phyloP scores from a whole-genome alignment of 2,113 vertebrate species.

The Talpa occidentalis region DNA sequence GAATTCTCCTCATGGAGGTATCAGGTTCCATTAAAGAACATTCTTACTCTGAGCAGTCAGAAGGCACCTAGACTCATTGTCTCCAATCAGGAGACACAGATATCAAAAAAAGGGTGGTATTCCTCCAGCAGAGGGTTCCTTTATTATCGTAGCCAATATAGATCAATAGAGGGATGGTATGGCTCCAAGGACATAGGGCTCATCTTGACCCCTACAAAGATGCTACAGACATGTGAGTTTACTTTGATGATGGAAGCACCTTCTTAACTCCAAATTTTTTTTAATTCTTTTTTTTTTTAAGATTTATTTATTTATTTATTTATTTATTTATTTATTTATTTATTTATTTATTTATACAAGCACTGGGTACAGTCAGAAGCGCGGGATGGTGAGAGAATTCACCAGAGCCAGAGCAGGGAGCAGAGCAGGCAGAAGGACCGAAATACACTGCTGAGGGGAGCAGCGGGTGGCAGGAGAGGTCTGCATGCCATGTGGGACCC shows the following conservation, averaged over 20 bases:
- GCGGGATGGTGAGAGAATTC: too few relatives aligned
- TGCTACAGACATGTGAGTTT: not conserved
- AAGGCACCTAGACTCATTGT: not conserved
- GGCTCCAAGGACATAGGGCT: not conserved
- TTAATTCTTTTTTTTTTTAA: too few relatives aligned
- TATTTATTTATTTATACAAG: too few relatives aligned
- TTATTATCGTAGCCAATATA: not conserved
- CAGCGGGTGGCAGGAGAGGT: too few relatives aligned
- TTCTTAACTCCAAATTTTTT: not conserved
- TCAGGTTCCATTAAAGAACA: not conserved
- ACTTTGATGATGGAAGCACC: not conserved
- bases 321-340: too few relatives aligned
- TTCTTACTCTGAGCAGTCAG: not conserved
- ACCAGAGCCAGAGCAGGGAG: too few relatives aligned
- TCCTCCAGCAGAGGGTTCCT: not conserved
- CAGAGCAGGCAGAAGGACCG: too few relatives aligned
- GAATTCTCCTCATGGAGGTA: not conserved
- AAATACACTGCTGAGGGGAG: too few relatives aligned
- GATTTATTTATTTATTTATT: too few relatives aligned
- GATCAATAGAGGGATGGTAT: not conserved
- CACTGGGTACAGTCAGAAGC: too few relatives aligned
- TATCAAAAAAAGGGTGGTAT: not conserved
- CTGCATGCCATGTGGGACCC: too few relatives aligned
- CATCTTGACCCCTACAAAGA: not conserved
- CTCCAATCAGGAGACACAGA: not conserved